These are phyloP conservation scores for Sceloporus undulatus DNA, from an alignment of 2,113 vertebrate species.

Conservation along the genomic window DNA sequence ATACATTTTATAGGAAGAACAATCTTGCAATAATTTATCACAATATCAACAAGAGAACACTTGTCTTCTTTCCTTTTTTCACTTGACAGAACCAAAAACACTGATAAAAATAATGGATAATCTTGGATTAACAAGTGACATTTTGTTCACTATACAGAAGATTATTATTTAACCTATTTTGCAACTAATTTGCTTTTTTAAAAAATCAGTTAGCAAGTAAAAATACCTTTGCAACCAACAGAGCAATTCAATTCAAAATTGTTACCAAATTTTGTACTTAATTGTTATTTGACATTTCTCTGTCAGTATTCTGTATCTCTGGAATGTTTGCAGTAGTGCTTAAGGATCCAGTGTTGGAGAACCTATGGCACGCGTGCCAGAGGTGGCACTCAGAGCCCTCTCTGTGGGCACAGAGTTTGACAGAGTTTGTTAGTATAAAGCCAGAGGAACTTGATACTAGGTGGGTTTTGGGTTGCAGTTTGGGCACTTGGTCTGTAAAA, in stretches of 20 bases:
- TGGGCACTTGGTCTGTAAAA: no score
- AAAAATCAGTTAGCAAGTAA: background rate
- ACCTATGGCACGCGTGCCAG: no score
- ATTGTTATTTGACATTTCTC: no score
- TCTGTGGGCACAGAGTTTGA: no score
- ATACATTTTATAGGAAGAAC: background rate
- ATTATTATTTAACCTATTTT: conserved; percentile 8
- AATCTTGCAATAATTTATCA: background rate
- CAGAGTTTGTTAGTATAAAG: no score
- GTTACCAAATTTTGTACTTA: no score
- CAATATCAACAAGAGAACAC: background rate
- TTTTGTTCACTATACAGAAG: background rate
- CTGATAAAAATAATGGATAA: background rate
- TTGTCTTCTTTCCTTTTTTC: background rate
- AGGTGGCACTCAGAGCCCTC: no score
- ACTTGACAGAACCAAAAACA: background rate
- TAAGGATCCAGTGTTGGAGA: background rate
- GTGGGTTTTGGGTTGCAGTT: no score
- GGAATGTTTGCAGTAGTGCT: background rate
- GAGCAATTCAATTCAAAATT: background rate
- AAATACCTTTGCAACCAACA: background rate
- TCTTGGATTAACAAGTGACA: background rate
- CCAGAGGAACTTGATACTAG: no score
- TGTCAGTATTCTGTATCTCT: no score
- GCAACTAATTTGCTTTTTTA: background rate